phyloP scores from a whole-genome alignment of 2,888 invertebrate species.

The Amiota mariae region DNA sequence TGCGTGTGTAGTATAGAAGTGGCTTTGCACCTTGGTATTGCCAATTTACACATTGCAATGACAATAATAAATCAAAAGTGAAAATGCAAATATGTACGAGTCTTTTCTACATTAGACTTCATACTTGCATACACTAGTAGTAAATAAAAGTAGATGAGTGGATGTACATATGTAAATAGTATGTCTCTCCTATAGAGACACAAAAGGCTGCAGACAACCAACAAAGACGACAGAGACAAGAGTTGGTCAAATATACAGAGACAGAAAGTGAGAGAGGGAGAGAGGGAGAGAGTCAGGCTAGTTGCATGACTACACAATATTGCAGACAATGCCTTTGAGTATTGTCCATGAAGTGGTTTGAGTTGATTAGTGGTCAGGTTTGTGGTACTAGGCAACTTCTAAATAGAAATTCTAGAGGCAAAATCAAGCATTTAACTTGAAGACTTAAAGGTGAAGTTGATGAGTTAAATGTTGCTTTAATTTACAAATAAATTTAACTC shows the following conservation, averaged over 20 bases:
- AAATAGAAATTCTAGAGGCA: background rate
- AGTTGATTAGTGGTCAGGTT: background rate
- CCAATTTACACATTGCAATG: constrained; percentile 65
- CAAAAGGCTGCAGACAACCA: background rate
- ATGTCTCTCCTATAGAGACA: constrained; percentile 11
- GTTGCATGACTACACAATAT: background rate
- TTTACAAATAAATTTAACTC: too few species aligned
- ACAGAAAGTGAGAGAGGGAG: background rate
- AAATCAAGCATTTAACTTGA: too few species aligned
- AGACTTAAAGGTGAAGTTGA: too few species aligned
- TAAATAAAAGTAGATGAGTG: too few species aligned
- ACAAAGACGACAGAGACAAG: background rate
- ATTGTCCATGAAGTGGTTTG: background rate
- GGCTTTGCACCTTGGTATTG: constrained; percentile 62
- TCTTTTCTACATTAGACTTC: too few species aligned
- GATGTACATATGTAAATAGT: too few species aligned
- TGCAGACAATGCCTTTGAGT: constrained; percentile 19
- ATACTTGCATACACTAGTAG: too few species aligned
- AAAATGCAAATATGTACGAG: constrained; percentile 61
- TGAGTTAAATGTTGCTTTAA: too few species aligned
- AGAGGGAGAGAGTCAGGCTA: background rate
- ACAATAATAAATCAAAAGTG: constrained; percentile 67
- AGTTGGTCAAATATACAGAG: background rate
- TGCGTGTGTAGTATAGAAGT: constrained; percentile 30
- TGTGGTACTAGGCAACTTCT: constrained; percentile 5